Evolutionary conservation across 2,888 invertebrate genomes (phyloP).

Genomic region (Melanargia galathea): DNA sequence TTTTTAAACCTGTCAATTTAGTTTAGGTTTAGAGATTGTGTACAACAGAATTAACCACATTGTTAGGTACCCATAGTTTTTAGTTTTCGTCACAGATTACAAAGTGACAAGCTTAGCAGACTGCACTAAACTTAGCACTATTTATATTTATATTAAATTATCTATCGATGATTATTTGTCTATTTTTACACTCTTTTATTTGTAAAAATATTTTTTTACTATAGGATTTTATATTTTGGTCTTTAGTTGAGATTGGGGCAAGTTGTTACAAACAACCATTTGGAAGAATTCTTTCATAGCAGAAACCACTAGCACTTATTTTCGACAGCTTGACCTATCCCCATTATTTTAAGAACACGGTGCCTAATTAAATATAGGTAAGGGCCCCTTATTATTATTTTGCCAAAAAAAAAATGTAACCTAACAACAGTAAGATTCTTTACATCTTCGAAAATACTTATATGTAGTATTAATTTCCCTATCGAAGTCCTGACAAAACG

Average conservation of each 20-base stretch:
- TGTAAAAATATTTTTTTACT: not conserved
- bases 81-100: not conserved
- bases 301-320: not conserved
- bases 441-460: not conserved
- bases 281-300: not conserved
- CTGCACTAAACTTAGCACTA: constrained; percentile 8
- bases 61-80: too few species aligned
- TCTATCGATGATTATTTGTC: not conserved
- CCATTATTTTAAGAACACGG: constrained; percentile 8
- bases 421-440: not conserved
- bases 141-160: constrained; percentile 2
- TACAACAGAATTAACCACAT: too few species aligned
- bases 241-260: not conserved
- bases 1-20: too few species aligned
- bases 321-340: not conserved
- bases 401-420: too few species aligned
- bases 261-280: not conserved
- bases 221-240: not conserved
- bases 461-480: not conserved
- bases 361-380: constrained; percentile 32
- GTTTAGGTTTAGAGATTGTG: too few species aligned
- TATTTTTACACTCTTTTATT: not conserved
- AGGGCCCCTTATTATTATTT: constrained; percentile 30
- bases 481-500: constrained; percentile 4
- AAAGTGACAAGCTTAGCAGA: constrained; percentile 4